phyloP scores from a whole-genome alignment of 2,888 invertebrate species.

The Thelaira solivaga region DNA sequence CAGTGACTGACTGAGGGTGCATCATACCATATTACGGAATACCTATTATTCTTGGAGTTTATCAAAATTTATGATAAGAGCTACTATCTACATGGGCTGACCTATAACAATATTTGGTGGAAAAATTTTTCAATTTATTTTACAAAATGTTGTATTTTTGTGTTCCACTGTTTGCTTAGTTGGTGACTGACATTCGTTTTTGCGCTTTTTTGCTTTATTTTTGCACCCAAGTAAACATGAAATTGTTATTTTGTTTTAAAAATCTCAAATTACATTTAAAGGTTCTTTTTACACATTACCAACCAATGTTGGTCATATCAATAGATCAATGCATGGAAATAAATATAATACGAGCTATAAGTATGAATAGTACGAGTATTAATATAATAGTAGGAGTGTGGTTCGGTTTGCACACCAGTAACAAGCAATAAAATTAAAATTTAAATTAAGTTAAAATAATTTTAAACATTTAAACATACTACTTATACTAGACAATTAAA shows the following conservation, averaged over 20 bases:
- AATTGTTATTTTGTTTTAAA: conserved; percentile 62
- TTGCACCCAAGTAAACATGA: conserved; percentile 60
- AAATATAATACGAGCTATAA: conserved; percentile 36
- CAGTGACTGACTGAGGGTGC: too few relatives aligned
- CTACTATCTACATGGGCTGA: too few relatives aligned
- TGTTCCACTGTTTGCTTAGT: conserved; percentile 8
- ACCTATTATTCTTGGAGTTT: too few relatives aligned
- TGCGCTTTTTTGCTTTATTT: conserved; percentile 34
- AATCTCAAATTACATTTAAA: conserved; percentile 59
- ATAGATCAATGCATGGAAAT: conserved; percentile 44
- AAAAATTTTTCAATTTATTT: too few relatives aligned
- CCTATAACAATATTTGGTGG: too few relatives aligned
- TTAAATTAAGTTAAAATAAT: neutral
- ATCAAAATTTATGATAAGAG: too few relatives aligned
- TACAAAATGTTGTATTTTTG: conserved; percentile 15
- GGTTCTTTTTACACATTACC: conserved; percentile 56
- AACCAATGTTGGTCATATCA: conserved; percentile 51
- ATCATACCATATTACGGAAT: too few relatives aligned
- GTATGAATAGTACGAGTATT: neutral
- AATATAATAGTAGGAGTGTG: neutral
- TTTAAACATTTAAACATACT: neutral
- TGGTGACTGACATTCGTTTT: conserved; percentile 43
- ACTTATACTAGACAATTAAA: neutral
- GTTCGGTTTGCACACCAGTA: neutral
- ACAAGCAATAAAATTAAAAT: neutral